phyloP scores from a whole-genome alignment of 2,797 vertebrate species.

The Chrysolophus pictus region DNA sequence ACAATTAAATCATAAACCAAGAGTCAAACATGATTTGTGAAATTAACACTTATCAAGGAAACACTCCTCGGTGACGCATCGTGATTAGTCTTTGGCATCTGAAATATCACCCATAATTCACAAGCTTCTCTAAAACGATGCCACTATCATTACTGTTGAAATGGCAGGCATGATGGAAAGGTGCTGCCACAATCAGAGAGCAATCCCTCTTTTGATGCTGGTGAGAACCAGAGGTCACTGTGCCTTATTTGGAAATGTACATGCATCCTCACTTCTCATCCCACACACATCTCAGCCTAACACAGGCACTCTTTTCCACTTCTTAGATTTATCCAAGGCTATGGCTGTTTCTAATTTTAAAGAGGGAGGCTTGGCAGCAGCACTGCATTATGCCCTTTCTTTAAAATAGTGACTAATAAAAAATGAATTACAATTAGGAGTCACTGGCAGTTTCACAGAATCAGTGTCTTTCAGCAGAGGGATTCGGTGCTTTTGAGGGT shows the following conservation, averaged over 20 bases:
- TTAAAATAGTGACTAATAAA: slow-evolving; percentile 46
- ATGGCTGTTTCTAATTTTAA: slow-evolving; percentile 37
- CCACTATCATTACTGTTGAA: background rate
- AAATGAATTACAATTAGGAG: slow-evolving; percentile 45
- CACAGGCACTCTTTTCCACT: background rate
- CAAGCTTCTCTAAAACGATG: slow-evolving; percentile 44
- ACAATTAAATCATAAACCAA: slow-evolving; percentile 79
- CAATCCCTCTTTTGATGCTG: background rate
- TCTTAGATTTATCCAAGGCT: background rate
- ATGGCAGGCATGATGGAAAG: slow-evolving; percentile 36
- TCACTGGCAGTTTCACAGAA: background rate
- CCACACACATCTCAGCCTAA: background rate
- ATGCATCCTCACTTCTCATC: background rate
- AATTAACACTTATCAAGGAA: slow-evolving; percentile 74
- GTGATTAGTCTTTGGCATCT: slow-evolving; percentile 72
- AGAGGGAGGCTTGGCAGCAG: background rate
- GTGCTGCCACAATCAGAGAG: slow-evolving; percentile 8
- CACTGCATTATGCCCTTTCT: slow-evolving; percentile 24
- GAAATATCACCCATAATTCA: slow-evolving; percentile 84
- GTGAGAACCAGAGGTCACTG: slow-evolving; percentile 1
- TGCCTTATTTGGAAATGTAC: background rate
- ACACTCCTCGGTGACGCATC: slow-evolving; percentile 64
- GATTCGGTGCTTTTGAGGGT: background rate
- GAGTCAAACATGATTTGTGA: slow-evolving; percentile 84
- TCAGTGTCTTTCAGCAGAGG: slow-evolving; percentile 12